Conservation (phyloP, 2,888 invertebrate species). For the Lasioglossum calceatum region DNA sequence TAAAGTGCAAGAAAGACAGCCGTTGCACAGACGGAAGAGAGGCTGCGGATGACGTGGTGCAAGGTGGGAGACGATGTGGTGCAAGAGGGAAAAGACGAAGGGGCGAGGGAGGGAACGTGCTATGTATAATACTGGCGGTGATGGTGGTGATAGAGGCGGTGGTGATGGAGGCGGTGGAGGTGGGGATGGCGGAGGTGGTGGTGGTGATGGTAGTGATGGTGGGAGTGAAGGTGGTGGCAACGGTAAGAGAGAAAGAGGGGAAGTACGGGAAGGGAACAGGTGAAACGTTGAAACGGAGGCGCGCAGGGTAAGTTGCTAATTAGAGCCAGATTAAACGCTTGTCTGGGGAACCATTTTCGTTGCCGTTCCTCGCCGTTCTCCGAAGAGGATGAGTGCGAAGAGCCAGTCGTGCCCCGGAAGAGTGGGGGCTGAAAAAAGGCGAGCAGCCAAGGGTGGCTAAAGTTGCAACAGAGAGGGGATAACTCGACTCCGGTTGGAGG, state of each 20-base stretch:
- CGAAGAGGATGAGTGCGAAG: constrained; percentile 63
- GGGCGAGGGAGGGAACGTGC: neutral
- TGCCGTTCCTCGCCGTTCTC: constrained; percentile 71
- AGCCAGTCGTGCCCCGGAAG: constrained; percentile 21
- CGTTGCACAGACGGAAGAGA: no score
- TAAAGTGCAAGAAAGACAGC: constrained; percentile 3
- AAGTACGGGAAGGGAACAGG: constrained; percentile 47
- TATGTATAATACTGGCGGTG: neutral
- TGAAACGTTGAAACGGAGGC: constrained; percentile 78
- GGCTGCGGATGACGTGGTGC: neutral
- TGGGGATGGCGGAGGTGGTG: neutral
- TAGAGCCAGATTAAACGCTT: constrained; percentile 88
- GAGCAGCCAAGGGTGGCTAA: constrained; percentile 57
- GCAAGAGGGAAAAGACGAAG: neutral
- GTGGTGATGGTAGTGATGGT: neutral
- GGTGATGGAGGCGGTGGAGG: neutral
- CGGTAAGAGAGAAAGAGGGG: constrained; percentile 2
- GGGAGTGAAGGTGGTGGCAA: neutral
- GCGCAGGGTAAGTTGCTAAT: constrained; percentile 86
- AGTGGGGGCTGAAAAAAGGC: constrained; percentile 54
- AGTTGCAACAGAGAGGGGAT: constrained; percentile 63
- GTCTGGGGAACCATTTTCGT: constrained; percentile 87
- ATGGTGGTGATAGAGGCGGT: neutral
- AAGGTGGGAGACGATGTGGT: neutral
- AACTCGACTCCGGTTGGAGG: constrained; percentile 65